Base-by-base conservation (phyloP, 2,797 vertebrate species). In the Prionace glauca region DNA sequence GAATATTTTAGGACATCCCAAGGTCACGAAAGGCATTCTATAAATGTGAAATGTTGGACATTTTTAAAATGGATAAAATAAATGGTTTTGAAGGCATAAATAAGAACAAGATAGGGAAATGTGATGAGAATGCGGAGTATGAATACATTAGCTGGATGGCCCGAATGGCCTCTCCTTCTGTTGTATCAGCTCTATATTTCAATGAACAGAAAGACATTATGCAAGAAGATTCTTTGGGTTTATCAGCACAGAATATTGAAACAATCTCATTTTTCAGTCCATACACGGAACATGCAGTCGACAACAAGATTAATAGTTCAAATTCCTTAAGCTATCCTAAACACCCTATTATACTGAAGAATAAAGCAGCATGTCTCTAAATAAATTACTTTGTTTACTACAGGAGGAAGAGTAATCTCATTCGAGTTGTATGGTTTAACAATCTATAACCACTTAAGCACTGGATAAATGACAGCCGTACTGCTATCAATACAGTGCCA, bases 401-500 rank as follows among this genome's bases (percentile, higher is more conserved):
- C 45, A 0, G 22, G 71, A 95, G 16, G 41, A 94, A 74, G 67
- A n/a, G 41, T 74, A 95, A 74, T 74, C 71, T 95, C 69, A 95
- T 77, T 95, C 14, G 69, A 16, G 4, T 77, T 92, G 93, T 72
- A 95, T 56, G 12, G 71, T 74, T 95, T 95, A 74, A 56, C 93
- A 72, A 95, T 95, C 71, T 77, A 95, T 77, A 32, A 77, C 69
- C 26, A 95, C 93, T 95, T 94, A 32, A 74, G 93, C 26, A 74
- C 12, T 74, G 71, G 45, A 95, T 74, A 74, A 60, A 74, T 77
- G 24, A 72, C 29, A 32, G 29, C 10, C 20, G 26, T 20, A 95
- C 69, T 56, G 69, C 45, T 56, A 32, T 74, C 45, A 77, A 72
- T 77, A 74, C 74, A 56, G 26, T 60, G 26, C 16, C 45, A 29